Evolutionary conservation across 2,113 vertebrate genomes (phyloP).

Genomic region (Lycaon pictus): DNA sequence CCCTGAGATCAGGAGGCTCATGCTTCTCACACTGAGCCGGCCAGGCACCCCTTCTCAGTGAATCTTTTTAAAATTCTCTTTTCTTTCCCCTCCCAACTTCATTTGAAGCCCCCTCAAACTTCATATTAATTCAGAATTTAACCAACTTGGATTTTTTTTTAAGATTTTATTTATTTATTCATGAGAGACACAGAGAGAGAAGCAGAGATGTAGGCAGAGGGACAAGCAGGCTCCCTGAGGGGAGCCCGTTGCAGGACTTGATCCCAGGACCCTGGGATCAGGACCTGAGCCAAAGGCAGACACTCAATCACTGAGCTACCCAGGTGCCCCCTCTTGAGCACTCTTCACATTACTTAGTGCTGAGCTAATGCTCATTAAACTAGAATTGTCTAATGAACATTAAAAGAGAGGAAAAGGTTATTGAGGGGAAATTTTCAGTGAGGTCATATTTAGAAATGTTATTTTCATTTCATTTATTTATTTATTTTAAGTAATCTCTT

Average conservation of each 20-base stretch:
- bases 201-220: too few relatives aligned
- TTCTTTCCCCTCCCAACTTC: neutral
- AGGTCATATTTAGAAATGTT: neutral
- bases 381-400: neutral
- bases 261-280: too few relatives aligned
- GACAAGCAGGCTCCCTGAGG: too few relatives aligned
- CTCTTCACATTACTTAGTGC: neutral
- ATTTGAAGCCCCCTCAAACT: neutral
- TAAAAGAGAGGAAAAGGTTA: neutral
- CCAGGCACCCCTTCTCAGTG: neutral
- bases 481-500: neutral
- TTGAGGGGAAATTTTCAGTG: neutral
- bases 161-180: too few relatives aligned
- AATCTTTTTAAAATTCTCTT: neutral
- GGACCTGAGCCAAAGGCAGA: too few relatives aligned
- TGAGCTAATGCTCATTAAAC: neutral
- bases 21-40: neutral
- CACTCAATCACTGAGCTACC: too few relatives aligned
- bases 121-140: neutral
- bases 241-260: too few relatives aligned
- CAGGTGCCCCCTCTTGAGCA: neutral
- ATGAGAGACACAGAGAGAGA: too few relatives aligned
- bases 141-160: neutral
- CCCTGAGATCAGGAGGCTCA: neutral
- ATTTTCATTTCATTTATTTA: neutral